phyloP scores from a whole-genome alignment of 2,888 invertebrate species.

The Harpalus rufipes region DNA sequence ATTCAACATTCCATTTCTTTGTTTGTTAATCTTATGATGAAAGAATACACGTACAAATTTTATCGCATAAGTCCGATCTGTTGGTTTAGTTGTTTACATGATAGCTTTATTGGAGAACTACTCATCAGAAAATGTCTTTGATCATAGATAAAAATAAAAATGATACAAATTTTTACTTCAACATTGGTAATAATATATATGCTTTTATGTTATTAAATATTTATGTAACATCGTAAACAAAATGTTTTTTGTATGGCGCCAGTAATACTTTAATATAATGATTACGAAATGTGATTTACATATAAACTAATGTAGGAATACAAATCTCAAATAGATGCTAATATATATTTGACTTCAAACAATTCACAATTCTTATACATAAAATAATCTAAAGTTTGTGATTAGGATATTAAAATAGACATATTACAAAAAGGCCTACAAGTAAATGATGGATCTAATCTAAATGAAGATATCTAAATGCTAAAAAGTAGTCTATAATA shows the following conservation, averaged over 20 bases:
- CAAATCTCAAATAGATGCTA: neutral
- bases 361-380: neutral
- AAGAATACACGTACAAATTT: conserved; percentile 51
- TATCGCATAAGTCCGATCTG: conserved; percentile 32
- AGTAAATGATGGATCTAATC: too few species aligned
- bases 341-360: neutral
- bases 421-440: too few species aligned
- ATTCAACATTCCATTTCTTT: conserved; percentile 46
- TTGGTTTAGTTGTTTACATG: conserved; percentile 18
- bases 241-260: conserved; percentile 9
- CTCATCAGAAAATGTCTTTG: conserved; percentile 32
- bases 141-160: conserved; percentile 64
- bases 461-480: too few species aligned
- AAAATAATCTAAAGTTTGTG: neutral
- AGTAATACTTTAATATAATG: conserved; percentile 36
- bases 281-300: conserved; percentile 23
- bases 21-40: conserved; percentile 44
- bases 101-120: conserved; percentile 9
- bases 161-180: conserved; percentile 50
- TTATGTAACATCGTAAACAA: conserved; percentile 29
- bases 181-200: conserved; percentile 17
- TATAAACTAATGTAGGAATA: neutral
- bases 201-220: conserved; percentile 13
- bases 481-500: too few species aligned
- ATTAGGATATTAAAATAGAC: neutral